These are phyloP conservation scores for Syndactyla subalaris DNA, from an alignment of 2,797 vertebrate genomes.

Conservation along the genomic window DNA sequence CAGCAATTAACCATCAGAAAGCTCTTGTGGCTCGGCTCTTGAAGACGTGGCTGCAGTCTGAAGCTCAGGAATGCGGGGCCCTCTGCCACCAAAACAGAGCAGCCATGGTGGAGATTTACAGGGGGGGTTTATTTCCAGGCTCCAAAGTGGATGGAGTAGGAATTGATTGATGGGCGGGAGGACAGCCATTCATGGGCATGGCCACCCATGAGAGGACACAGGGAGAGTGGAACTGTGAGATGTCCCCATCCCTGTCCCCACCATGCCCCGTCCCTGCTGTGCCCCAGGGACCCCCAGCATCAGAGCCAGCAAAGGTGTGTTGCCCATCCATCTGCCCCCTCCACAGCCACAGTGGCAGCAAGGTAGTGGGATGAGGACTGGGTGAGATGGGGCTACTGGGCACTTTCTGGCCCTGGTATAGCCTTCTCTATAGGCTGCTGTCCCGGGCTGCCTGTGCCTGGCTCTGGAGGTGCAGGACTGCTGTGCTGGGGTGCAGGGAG, in stretches of 20 bases:
- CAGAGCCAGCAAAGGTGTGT: fast-evolving
- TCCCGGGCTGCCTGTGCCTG: not conserved
- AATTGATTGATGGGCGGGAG: slow-evolving; percentile 61
- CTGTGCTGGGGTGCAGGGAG: fast-evolving
- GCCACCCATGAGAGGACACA: fast-evolving
- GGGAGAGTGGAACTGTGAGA: not conserved
- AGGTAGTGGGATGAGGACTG: fast-evolving
- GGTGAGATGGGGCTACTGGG: not conserved
- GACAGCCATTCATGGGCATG: not conserved
- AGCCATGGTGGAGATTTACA: slow-evolving; percentile 31
- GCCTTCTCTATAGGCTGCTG: fast-evolving
- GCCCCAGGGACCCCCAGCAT: not conserved
- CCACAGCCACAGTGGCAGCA: fast-evolving
- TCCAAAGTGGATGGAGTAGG: slow-evolving; percentile 9
- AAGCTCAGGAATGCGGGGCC: slow-evolving; percentile 50
- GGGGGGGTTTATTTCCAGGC: slow-evolving; percentile 36
- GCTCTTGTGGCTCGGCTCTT: slow-evolving; percentile 80
- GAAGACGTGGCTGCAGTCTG: slow-evolving; percentile 59
- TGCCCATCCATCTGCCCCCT: not conserved
- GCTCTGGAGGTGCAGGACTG: not conserved
- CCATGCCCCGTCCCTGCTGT: not conserved
- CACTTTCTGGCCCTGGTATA: not conserved
- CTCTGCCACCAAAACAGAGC: slow-evolving; percentile 43
- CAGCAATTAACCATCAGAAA: slow-evolving; percentile 91
- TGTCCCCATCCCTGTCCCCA: not conserved